Evolutionary conservation across 2,888 invertebrate species (phyloP).

Genomic region (Andrena marginata): DNA sequence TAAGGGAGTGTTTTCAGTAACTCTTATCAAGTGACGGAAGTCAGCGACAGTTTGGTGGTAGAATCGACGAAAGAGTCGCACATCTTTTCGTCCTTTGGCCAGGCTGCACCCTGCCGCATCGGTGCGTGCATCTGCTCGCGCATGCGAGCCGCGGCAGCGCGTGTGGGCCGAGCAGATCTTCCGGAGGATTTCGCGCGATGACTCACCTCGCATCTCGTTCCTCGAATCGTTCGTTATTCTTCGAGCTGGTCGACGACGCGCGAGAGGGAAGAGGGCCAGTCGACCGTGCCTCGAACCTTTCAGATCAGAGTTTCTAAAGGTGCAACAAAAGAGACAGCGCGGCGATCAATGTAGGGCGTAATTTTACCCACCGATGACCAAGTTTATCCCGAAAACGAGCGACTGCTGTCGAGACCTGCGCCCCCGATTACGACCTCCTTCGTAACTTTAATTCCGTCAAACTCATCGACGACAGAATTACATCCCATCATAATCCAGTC

Average conservation of each 20-base stretch:
- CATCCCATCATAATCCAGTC: no score
- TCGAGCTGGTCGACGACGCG: background rate
- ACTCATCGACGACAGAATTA: no score
- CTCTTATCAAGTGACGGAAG: background rate
- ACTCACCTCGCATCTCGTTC: slow-evolving; percentile 50
- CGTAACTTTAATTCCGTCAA: no score
- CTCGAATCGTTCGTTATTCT: slow-evolving; percentile 40
- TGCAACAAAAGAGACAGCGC: background rate
- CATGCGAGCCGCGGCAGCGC: slow-evolving; percentile 44
- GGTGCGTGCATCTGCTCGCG: slow-evolving; percentile 53
- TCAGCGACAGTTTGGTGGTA: background rate
- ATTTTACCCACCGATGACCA: no score
- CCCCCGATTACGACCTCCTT: no score
- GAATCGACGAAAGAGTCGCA: background rate
- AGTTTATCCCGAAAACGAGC: no score
- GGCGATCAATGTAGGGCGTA: no score
- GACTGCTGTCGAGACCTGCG: no score
- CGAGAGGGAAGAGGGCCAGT: background rate
- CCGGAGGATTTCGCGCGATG: slow-evolving; percentile 57
- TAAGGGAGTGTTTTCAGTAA: background rate
- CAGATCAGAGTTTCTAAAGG: background rate
- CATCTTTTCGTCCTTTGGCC: background rate
- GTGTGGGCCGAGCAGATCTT: slow-evolving; percentile 61
- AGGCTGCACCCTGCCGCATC: slow-evolving; percentile 24
- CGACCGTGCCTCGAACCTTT: background rate